phyloP scores from a whole-genome alignment of 2,888 invertebrate species.

The Trissolcus brochymenae region DNA sequence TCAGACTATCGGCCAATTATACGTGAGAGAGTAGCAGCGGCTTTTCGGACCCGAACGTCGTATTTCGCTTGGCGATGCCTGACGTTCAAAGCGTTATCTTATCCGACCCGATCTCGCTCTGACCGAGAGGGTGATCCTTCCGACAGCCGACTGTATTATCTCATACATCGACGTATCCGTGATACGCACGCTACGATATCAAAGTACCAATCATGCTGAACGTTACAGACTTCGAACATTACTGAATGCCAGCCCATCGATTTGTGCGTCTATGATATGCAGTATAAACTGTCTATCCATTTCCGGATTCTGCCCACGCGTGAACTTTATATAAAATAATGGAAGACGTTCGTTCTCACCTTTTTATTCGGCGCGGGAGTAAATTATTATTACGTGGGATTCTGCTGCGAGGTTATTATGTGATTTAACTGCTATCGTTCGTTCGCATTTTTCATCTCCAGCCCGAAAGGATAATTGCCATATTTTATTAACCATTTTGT shows the following conservation, averaged over 20 bases:
- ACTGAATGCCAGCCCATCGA: slow-evolving; percentile 29
- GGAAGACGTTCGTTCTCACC: slow-evolving; percentile 30
- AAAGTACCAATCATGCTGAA: slow-evolving; percentile 34
- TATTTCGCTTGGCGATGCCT: slow-evolving; percentile 38
- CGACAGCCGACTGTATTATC: slow-evolving; percentile 44
- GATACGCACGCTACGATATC: slow-evolving; percentile 50
- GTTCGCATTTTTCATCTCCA: slow-evolving; percentile 29
- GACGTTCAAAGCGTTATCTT: slow-evolving; percentile 51
- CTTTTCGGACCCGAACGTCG: slow-evolving; percentile 44
- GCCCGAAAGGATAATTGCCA: slow-evolving; percentile 38
- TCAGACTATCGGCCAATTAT: slow-evolving; percentile 41
- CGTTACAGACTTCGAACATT: slow-evolving; percentile 45
- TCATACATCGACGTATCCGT: slow-evolving; percentile 49
- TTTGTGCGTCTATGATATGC: slow-evolving; percentile 51
- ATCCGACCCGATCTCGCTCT: slow-evolving; percentile 36
- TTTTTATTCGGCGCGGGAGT: slow-evolving; percentile 40
- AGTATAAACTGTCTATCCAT: slow-evolving; percentile 43
- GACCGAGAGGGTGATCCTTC: slow-evolving; percentile 45
- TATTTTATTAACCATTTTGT: slow-evolving; percentile 35
- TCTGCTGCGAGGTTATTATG: slow-evolving; percentile 46
- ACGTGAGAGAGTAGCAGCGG: slow-evolving; percentile 21
- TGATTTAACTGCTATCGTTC: slow-evolving; percentile 44
- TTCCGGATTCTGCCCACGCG: slow-evolving; percentile 54
- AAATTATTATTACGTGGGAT: slow-evolving; percentile 53
- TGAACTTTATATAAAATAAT: slow-evolving; percentile 53